Evolutionary conservation across 1,140 invertebrate genomes (phyloP), one percentile per base, ranked within the genome.

Genomic region (Solen grandis): DNA sequence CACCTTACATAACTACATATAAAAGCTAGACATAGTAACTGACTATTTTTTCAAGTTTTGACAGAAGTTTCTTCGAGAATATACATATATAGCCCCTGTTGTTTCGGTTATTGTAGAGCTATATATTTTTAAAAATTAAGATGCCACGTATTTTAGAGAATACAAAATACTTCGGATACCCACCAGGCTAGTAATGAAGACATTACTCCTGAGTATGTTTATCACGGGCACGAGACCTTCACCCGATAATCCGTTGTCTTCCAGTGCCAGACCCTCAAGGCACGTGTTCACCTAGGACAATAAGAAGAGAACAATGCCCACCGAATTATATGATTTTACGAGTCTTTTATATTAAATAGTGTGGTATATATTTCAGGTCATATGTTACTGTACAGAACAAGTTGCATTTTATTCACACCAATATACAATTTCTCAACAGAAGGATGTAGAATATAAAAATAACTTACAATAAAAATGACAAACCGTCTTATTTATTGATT

Each of bases 171-270:
- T n/a, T n/a, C n/a, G n/a, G n/a, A n/a, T 52, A 25, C 83, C 81
- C 77, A 91, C 90, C 82, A 91, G 60, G 69, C 86, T 86, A 13
- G 84, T 85, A 22, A 91, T 87, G 57, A 78, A 83, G 19, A 80
- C 82, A 33, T 91, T 90, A 38, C 82, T 81, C 46, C 83, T 88
- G 5, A 91, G 72, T 31, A 88, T 82, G 31, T 90, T 85, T 0
- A 85, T 55, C 10, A 92, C 74, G 31, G 85, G 87, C 13, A 86
- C 79, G 16, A 85, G 63, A 19, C 85, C 85, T 41, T 88, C 84
- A 46, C 84, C 85, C 19, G 80, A 76, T 36, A 91, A 46, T 19
- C 87, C 83, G 59, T 90, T 90, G 66, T 88, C 86, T 33, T 87
- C 83, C 33, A 92, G 33, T 77, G 90, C 88, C 16, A 91, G 50